These are phyloP conservation scores for Coccyzus lansbergi DNA, from an alignment of 2,797 vertebrate genomes.

Conservation along the genomic window DNA sequence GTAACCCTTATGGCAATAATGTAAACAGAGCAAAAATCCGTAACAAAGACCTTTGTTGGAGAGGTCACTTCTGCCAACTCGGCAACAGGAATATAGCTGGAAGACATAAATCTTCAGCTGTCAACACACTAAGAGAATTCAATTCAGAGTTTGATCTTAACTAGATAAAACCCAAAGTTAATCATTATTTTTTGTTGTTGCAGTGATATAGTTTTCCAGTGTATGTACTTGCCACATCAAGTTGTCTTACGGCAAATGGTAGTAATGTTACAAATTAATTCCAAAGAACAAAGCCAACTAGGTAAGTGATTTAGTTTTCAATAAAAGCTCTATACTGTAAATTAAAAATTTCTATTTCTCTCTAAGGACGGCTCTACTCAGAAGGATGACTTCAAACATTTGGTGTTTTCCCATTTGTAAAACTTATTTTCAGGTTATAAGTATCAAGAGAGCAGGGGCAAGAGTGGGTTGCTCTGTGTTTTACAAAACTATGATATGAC, in stretches of 20 bases:
- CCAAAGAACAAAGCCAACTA: not conserved
- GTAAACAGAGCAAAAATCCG: slow-evolving; percentile 63
- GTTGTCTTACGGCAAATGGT: slow-evolving; percentile 8
- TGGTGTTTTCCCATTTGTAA: not conserved
- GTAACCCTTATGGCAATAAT: slow-evolving; percentile 64
- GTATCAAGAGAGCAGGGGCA: not conserved
- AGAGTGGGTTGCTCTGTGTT: not conserved
- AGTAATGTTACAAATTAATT: not conserved
- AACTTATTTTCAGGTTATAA: not conserved
- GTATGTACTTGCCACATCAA: slow-evolving; percentile 11
- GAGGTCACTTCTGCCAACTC: slow-evolving; percentile 65
- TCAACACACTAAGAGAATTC: slow-evolving; percentile 61
- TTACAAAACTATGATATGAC: not conserved
- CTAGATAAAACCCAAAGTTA: slow-evolving; percentile 48
- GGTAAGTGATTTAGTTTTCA: not conserved
- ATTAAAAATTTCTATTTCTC: not conserved
- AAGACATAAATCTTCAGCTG: slow-evolving; percentile 71
- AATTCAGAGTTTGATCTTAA: slow-evolving; percentile 54
- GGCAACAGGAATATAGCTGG: slow-evolving; percentile 23
- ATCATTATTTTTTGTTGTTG: slow-evolving; percentile 13
- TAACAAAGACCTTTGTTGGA: slow-evolving; percentile 67
- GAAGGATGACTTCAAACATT: not conserved
- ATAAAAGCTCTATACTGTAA: not conserved
- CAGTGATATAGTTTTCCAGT: not conserved
- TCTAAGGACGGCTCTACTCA: not conserved